Conservation (phyloP, 2,888 invertebrate genomes). For the Helleia helle region DNA sequence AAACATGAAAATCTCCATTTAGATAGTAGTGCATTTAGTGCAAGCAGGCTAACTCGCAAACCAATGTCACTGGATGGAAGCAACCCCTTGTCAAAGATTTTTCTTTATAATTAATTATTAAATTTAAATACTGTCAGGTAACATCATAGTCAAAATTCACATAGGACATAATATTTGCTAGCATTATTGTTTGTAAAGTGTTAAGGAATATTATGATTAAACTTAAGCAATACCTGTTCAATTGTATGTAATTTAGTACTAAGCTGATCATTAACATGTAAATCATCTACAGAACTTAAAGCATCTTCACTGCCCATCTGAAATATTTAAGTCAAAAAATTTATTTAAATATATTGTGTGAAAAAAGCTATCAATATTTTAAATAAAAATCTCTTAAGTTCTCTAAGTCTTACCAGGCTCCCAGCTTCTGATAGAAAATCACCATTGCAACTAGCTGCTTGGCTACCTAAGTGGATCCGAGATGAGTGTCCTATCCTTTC, state of each 20-base stretch:
- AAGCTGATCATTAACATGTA: constrained; percentile 58
- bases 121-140: too few species aligned
- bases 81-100: too few species aligned
- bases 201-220: background rate
- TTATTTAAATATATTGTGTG: background rate
- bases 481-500: constrained; percentile 52
- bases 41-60: too few species aligned
- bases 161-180: too few species aligned
- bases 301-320: constrained; percentile 79
- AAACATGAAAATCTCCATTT: too few species aligned
- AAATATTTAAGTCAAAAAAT: constrained; percentile 15
- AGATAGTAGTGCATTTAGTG: too few species aligned
- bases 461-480: constrained; percentile 53
- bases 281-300: constrained; percentile 68
- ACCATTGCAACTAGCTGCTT: constrained; percentile 61
- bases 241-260: constrained; percentile 52
- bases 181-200: too few species aligned
- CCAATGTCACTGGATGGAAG: too few species aligned
- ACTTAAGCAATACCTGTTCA: constrained; percentile 47
- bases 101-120: too few species aligned
- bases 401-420: constrained; percentile 75
- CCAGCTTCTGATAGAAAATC: constrained; percentile 72
- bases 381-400: too few species aligned
- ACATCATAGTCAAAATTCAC: too few species aligned
- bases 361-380: too few species aligned